phyloP scores from a whole-genome alignment of 2,888 invertebrate genomes.

The Micoletzkya japonica region DNA sequence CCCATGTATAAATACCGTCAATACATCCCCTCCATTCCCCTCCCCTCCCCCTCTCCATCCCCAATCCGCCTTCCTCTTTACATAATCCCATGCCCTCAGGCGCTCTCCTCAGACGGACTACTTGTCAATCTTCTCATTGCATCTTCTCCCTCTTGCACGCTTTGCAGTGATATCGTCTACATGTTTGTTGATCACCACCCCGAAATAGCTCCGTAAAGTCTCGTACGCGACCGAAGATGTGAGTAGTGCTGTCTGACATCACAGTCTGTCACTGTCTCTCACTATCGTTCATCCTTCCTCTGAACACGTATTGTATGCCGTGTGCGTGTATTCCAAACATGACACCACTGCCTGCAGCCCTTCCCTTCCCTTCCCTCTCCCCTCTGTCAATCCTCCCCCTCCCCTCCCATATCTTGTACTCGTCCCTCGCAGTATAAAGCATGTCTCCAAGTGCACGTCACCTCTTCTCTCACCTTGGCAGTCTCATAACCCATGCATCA shows the following conservation, averaged over 20 bases:
- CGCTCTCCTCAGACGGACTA: background rate
- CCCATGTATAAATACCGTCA: background rate
- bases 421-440: conserved; percentile 1
- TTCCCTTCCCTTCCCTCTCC: background rate
- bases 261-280: no score
- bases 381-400: background rate
- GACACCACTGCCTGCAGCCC: background rate
- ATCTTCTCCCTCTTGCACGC: background rate
- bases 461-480: background rate
- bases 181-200: no score
- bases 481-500: background rate
- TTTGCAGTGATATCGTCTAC: background rate
- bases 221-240: no score
- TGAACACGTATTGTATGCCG: no score
- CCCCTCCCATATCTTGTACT: conserved; percentile 10
- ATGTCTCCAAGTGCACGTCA: background rate
- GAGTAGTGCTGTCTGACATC: no score
- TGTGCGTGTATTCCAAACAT: no score
- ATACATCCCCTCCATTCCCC: background rate
- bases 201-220: no score
- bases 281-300: no score
- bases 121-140: background rate
- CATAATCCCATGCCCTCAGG: background rate
- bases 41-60: background rate
- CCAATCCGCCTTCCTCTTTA: background rate